A percentile compares a stretch with the other conserved stretches of the same genome.
Conservation (phyloP, 2,888 invertebrate species). For the Scaptomyza caliginosa region DNA sequence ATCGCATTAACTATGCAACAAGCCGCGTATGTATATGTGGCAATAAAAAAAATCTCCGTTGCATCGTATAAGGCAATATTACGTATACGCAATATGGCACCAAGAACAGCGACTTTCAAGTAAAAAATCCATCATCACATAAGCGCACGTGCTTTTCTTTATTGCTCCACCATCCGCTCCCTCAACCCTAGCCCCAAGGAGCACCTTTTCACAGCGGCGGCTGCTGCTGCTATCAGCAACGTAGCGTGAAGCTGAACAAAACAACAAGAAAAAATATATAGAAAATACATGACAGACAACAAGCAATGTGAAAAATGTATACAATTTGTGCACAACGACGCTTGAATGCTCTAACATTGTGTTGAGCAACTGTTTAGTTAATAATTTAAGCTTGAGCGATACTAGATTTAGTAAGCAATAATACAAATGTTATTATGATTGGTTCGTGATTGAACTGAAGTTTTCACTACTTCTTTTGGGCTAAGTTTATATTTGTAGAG, state of each 20-base stretch:
- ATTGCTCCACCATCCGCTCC: neutral
- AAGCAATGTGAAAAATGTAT: slow-evolving; percentile 20
- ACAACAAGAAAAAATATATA: neutral
- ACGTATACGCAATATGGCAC: slow-evolving; percentile 41
- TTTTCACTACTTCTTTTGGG: neutral
- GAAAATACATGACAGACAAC: slow-evolving; percentile 16
- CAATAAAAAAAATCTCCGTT: neutral
- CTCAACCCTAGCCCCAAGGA: neutral
- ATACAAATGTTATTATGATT: neutral
- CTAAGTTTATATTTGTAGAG: neutral
- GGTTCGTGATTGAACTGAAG: neutral
- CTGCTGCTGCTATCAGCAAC: slow-evolving; percentile 5
- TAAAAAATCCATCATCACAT: slow-evolving; percentile 48
- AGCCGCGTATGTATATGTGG: neutral
- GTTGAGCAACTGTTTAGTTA: neutral
- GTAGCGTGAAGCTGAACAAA: slow-evolving; percentile 2
- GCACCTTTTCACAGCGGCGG: neutral
- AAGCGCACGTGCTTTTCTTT: slow-evolving; percentile 19
- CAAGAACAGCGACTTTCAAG: slow-evolving; percentile 7
- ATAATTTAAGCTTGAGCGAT: neutral
- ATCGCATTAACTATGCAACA: slow-evolving; percentile 33
- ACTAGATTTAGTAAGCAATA: neutral
- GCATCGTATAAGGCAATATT: slow-evolving; percentile 8
- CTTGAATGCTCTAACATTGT: slow-evolving; percentile 7
- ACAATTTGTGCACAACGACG: slow-evolving; percentile 17